Evolutionary conservation across 2,888 invertebrate genomes (phyloP), one percentile per base, ranked within the genome.

Genomic region (Temnothorax ravouxi): DNA sequence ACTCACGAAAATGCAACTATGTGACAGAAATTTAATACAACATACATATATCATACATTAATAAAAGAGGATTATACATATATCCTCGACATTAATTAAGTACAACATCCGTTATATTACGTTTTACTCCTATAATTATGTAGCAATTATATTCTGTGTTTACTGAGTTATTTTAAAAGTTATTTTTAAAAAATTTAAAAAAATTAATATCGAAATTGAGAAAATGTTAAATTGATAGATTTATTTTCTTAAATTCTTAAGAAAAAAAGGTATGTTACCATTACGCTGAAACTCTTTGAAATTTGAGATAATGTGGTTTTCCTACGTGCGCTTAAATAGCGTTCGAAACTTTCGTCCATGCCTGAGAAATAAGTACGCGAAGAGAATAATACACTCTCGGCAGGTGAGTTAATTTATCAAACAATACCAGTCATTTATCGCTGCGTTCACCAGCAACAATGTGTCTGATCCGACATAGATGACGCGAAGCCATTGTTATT

Each of bases 381-480:
- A 21, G 61, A 29, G 44, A 59, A 18, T 74, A 47, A 61, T 47
- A 34, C 9, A 38, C n/a, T 29, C 11, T 34, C 1, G 29, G 21
- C 15, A 34, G 29, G 21, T 25, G 21, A 75, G 34, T 71, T 41
- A 75, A 47, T 61, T 75, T 62, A 47, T 41, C 61, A 29, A 74
- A 61, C 44, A 75, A 47, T 44, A 41, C 47, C 47, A 13, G 29
- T 74, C 38, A 54, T 52, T 74, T 47, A 61, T 15, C 9, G n/a
- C 2, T 5, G 15, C n/a, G 34, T 71, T 11, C n/a, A 47, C 44
- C 29, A 38, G 44, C 5, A 15, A 75, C 15, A 34, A 47, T 47
- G 59, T 29, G 9, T 62, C 13, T 25, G 41, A 72, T 25, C 25
- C 47, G 21, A 47, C 6, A 11, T 34, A 74, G 44, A 44, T 29